These are phyloP conservation scores for Eupithecia tripunctaria DNA, from an alignment of 2,888 invertebrate genomes.

Conservation along the genomic window DNA sequence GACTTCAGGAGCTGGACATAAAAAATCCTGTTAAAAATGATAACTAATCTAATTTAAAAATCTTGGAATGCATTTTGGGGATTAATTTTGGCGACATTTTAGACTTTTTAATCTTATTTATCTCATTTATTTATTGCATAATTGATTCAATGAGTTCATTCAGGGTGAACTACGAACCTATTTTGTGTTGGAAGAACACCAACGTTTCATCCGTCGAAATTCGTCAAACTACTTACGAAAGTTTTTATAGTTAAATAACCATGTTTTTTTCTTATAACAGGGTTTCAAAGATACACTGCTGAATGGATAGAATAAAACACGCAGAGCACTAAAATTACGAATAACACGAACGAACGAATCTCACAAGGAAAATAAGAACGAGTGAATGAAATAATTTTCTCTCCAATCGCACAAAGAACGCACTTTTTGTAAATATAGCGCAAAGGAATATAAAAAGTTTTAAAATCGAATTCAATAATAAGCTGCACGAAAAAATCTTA, in stretches of 20 bases:
- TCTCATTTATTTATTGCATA: too few relatives aligned
- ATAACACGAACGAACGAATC: constrained; percentile 68
- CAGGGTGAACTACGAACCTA: too few relatives aligned
- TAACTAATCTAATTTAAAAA: neutral
- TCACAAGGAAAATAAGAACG: constrained; percentile 12
- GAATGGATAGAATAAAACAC: constrained; percentile 38
- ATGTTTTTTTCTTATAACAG: constrained; percentile 58
- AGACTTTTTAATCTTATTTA: too few relatives aligned
- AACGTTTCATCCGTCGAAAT: too few relatives aligned
- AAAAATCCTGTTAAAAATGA: neutral
- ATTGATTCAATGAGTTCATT: too few relatives aligned
- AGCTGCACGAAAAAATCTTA: neutral
- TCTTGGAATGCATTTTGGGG: too few relatives aligned
- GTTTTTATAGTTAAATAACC: too few relatives aligned
- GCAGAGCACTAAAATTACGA: constrained; percentile 54
- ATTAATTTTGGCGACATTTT: too few relatives aligned
- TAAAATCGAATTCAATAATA: neutral
- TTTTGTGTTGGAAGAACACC: too few relatives aligned
- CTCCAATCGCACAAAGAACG: constrained; percentile 19
- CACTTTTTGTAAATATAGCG: constrained; percentile 12
- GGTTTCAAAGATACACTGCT: constrained; percentile 54
- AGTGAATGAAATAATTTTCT: constrained; percentile 25
- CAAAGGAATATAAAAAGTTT: neutral
- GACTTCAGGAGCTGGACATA: too few relatives aligned
- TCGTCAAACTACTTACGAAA: too few relatives aligned